Base-by-base conservation (phyloP, 2,888 invertebrate genomes). In the Plebejus anna region DNA sequence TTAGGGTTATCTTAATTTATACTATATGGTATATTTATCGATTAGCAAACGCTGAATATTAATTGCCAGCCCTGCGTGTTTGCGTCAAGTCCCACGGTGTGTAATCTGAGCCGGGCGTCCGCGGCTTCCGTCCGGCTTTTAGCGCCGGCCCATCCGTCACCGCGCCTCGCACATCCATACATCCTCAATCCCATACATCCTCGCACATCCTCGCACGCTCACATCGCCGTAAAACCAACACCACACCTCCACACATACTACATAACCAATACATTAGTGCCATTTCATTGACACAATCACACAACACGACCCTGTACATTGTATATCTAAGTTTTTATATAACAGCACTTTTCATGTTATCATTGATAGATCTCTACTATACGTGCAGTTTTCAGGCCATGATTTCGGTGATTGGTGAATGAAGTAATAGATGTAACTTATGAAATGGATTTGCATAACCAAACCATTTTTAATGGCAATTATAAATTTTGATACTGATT, bases 51-150 rank as follows among this genome's bases (percentile, higher is more conserved):
- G 7, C 11, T 61, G 28, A 61, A 61, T 61, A 61, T 61, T 61
- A 3, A 61, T 28, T 38, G 38, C 32, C 86, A 90, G 79, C 93
- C 93, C 92, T 92, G 85, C 79, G 83, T 86, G 87, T 89, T 90
- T 90, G 90, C 85, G 86, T 83, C 83, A 86, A 87, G 87, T 93
- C 92, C 92, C 92, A 93, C 93, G 93, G 88, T 88, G 85, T 87
- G 92, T 91, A 93, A 94, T 89, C 87, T 85, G 91, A 92, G 90
- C 86, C 87, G 87, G 87, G 87, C 88, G 91, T 89, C 91, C 89
- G 89, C 86, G 87, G 90, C 93, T 93, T 93, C 93, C 93, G 93
- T 93, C 93, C 93, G 93, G 93, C 93, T 94, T 94, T 94, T 93
- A 93, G 91, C 91, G 89, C 84, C 89, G 90, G 91, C 90, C 87